Conservation (phyloP, 2,888 invertebrate species). For the Agrochola lychnidis region DNA sequence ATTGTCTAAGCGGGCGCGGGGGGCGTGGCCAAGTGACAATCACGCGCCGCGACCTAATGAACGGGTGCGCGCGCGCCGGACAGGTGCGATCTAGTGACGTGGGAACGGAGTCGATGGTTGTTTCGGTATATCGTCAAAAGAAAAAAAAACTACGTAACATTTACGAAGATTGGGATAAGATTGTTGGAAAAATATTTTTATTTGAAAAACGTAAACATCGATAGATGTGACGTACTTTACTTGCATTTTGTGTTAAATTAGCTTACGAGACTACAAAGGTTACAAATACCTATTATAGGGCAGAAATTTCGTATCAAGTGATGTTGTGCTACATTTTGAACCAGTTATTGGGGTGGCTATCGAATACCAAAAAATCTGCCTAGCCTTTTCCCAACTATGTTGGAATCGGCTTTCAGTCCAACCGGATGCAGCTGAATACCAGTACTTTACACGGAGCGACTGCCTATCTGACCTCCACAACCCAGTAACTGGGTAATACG, state of each 20-base stretch:
- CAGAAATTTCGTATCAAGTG: neutral
- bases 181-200: neutral
- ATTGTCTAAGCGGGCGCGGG: conserved; percentile 82
- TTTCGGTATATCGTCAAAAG: neutral
- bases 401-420: no score
- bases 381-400: no score
- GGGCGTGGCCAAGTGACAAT: conserved; percentile 89
- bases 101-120: conserved; percentile 32
- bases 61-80: conserved; percentile 84
- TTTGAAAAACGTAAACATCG: neutral
- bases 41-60: conserved; percentile 88
- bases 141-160: neutral
- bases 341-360: neutral
- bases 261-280: neutral
- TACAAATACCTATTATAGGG: neutral
- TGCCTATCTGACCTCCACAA: no score
- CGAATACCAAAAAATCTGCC: no score
- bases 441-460: no score
- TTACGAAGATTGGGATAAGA: neutral
- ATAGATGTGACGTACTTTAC: neutral
- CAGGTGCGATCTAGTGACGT: conserved; percentile 79
- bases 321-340: neutral
- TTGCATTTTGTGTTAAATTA: no score
- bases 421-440: no score
- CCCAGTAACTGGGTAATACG: no score